phyloP scores from a whole-genome alignment of 2,888 invertebrate genomes.

The Dione juno region DNA sequence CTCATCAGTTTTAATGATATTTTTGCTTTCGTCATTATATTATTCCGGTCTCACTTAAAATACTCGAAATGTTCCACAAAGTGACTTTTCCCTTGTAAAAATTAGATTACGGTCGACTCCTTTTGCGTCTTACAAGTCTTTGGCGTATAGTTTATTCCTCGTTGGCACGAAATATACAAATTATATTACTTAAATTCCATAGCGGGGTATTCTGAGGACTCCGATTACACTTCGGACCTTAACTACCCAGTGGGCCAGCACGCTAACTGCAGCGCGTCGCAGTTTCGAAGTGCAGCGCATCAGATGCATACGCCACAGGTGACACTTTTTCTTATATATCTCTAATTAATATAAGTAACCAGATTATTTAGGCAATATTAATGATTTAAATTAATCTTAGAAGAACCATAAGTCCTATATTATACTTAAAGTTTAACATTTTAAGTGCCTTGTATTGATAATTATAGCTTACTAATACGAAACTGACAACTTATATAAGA shows the following conservation, averaged over 20 bases:
- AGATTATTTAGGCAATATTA: too few relatives aligned
- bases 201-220: slow-evolving; percentile 98
- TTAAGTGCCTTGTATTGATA: too few relatives aligned
- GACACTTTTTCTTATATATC: too few relatives aligned
- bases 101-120: slow-evolving; percentile 18
- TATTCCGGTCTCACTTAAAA: neutral
- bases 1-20: slow-evolving; percentile 21
- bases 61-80: slow-evolving; percentile 10
- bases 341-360: too few relatives aligned
- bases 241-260: slow-evolving; percentile 96
- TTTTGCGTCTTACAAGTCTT: slow-evolving; percentile 7
- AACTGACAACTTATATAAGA: too few relatives aligned
- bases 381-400: too few relatives aligned
- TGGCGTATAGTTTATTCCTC: slow-evolving; percentile 8
- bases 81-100: slow-evolving; percentile 18
- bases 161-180: slow-evolving; percentile 11
- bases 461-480: too few relatives aligned
- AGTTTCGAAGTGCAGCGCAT: slow-evolving; percentile 91
- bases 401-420: too few relatives aligned
- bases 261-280: slow-evolving; percentile 95
- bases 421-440: too few relatives aligned
- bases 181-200: slow-evolving; percentile 48
- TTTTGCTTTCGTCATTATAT: slow-evolving; percentile 16
- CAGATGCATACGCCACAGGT: slow-evolving; percentile 89
- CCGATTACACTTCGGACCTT: slow-evolving; percentile 98